Evolutionary conservation across 1,140 invertebrate species (phyloP), one percentile per base, ranked within the genome.

Genomic region (Ips nitidus): DNA sequence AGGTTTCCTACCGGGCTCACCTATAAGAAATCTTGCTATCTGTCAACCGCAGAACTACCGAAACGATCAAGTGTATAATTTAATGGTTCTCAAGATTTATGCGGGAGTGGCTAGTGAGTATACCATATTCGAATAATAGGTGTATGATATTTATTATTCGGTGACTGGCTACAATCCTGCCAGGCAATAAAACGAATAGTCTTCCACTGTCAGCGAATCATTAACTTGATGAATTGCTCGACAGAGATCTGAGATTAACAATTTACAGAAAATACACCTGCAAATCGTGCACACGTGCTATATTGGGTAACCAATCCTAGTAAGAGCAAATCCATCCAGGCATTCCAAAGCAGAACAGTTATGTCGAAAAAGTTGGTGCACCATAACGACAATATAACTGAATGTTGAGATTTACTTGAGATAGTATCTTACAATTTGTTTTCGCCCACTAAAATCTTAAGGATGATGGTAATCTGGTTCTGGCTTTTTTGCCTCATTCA

Each of bases 51-150:
- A 50, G 60, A 70, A 64, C 69, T 65, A 70, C 69, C 61, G 62
- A 65, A 70, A 64, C 61, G 69, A 70, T 65, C 69, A 70, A 64
- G 69, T 65, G 67, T 60, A 70, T 65, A 64, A 70, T 70, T 70
- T 70, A 70, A 70, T 70, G 69, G 69, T 70, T 70, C 56, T 65
- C 57, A 59, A 52, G 69, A 70, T 70, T 70, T 70, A 65, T 70
- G 62, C 61, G 61, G 69, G 69, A 58, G 69, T 70, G 69, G 69
- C 60, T 59, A 53, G 3, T 42, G 22, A 4, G 41, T 5, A 7
- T 38, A 56, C 67, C 56, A 63, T 60, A 52, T 68, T 68, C 47
- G 57, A 68, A 68, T 68, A 68, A 62, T 66, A 57, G 47, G 45
- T 64, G 50, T 68, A 38, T 58, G 55, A 66, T 58, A 45, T 45